phyloP scores from a whole-genome alignment of 2,888 invertebrate species.

The Rotaria sp. region DNA sequence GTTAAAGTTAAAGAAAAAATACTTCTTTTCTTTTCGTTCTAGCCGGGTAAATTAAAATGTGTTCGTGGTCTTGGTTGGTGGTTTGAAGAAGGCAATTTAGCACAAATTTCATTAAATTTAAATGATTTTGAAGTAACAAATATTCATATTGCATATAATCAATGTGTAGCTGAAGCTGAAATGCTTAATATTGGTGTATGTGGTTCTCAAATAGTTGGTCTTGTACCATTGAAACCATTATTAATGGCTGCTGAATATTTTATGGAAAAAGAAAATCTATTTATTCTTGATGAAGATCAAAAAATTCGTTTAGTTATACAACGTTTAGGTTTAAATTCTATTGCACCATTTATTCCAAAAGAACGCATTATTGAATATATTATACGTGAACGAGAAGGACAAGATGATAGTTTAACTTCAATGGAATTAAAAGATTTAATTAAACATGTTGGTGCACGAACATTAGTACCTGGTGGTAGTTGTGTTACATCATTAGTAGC shows the following conservation, averaged over 20 bases:
- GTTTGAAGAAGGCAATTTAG: slow-evolving; percentile 59
- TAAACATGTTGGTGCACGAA: neutral
- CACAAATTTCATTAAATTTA: slow-evolving; percentile 60
- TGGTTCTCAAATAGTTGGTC: slow-evolving; percentile 60
- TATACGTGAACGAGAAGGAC: slow-evolving; percentile 6
- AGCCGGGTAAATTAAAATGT: slow-evolving; percentile 57
- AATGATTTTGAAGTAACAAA: slow-evolving; percentile 58
- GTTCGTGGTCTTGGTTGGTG: slow-evolving; percentile 62
- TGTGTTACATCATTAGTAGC: slow-evolving; percentile 58
- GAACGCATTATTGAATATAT: slow-evolving; percentile 55
- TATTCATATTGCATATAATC: slow-evolving; percentile 58
- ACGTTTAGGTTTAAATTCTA: slow-evolving; percentile 58
- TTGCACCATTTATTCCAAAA: slow-evolving; percentile 59
- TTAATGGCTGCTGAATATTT: slow-evolving; percentile 58
- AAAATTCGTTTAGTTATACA: slow-evolving; percentile 59
- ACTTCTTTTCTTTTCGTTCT: neutral
- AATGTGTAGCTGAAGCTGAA: slow-evolving; percentile 49
- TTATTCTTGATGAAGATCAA: slow-evolving; percentile 60
- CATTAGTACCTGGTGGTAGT: slow-evolving; percentile 55
- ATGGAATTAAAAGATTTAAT: slow-evolving; percentile 14
- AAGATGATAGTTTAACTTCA: neutral
- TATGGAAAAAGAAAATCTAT: slow-evolving; percentile 58
- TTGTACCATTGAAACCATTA: slow-evolving; percentile 54
- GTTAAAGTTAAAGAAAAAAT: too few species aligned
- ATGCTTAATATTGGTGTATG: slow-evolving; percentile 58